Conservation (phyloP, 2,888 invertebrate species). For the Octonoba sinensis region DNA sequence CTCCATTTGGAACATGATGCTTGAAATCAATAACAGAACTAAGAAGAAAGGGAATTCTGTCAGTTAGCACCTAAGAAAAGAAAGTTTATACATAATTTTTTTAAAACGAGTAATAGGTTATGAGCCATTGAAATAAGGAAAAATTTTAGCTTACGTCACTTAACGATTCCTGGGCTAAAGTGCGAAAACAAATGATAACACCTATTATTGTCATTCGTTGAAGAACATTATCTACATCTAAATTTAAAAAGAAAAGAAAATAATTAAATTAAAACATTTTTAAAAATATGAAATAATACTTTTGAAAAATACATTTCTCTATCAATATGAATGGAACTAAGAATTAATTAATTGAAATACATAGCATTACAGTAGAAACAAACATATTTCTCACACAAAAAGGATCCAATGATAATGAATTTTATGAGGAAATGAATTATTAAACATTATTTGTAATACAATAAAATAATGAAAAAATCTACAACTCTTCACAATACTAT, state of each 20-base stretch:
- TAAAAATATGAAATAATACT: neutral
- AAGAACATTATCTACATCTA: conserved; percentile 91
- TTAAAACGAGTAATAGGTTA: neutral
- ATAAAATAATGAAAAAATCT: too few relatives aligned
- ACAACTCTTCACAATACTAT: too few relatives aligned
- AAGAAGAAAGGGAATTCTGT: conserved; percentile 94
- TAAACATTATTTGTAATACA: too few relatives aligned
- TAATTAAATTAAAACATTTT: neutral
- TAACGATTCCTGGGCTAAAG: conserved; percentile 92
- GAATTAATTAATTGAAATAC: too few relatives aligned
- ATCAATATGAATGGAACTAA: too few relatives aligned
- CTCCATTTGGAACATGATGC: conserved; percentile 86
- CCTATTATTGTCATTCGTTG: conserved; percentile 98
- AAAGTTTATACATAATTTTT: neutral
- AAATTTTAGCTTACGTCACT: conserved; percentile 79
- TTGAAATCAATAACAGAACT: conserved; percentile 95
- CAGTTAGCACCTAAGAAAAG: conserved; percentile 77
- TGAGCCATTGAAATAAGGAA: neutral
- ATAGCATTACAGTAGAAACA: too few relatives aligned
- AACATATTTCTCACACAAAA: too few relatives aligned
- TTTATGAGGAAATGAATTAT: too few relatives aligned
- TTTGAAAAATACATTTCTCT: neutral
- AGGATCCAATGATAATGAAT: too few relatives aligned
- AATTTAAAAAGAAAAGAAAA: conserved; percentile 24
- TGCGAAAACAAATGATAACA: conserved; percentile 94